These are phyloP conservation scores for Serripes groenlandicus DNA, from an alignment of 2,888 invertebrate species.

Conservation along the genomic window DNA sequence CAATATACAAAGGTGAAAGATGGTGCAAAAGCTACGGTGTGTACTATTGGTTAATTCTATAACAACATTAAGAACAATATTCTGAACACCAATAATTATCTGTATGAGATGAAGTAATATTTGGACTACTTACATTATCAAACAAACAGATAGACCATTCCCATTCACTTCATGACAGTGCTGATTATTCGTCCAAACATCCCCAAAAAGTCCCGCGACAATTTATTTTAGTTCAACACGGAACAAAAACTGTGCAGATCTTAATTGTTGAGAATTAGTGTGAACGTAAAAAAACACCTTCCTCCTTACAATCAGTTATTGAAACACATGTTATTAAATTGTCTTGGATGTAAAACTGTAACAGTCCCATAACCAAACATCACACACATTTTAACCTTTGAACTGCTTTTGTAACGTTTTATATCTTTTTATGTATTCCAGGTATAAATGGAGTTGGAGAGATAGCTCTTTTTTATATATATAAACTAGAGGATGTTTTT, in stretches of 20 bases:
- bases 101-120: constrained; percentile 21
- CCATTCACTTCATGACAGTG: constrained; percentile 70
- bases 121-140: constrained; percentile 65
- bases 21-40: constrained; percentile 27
- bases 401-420: no score
- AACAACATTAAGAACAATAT: constrained; percentile 9
- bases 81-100: not conserved
- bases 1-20: constrained; percentile 13
- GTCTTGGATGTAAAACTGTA: no score
- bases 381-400: no score
- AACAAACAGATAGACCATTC: constrained; percentile 54
- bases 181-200: constrained; percentile 28
- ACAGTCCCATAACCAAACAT: no score
- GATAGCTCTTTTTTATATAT: no score
- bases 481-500: no score
- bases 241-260: constrained; percentile 6
- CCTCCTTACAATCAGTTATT: not conserved
- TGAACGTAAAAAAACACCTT: not conserved
- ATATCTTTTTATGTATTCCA: no score
- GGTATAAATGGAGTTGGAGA: no score
- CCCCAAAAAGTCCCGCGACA: not conserved
- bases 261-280: not conserved
- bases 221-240: constrained; percentile 4
- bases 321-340: no score
- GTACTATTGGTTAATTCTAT: constrained; percentile 8